Percentiles rank a stretch among this genome's conserved stretches.
Conservation (phyloP, 2,113 vertebrate genomes). For the Neogale vison region DNA sequence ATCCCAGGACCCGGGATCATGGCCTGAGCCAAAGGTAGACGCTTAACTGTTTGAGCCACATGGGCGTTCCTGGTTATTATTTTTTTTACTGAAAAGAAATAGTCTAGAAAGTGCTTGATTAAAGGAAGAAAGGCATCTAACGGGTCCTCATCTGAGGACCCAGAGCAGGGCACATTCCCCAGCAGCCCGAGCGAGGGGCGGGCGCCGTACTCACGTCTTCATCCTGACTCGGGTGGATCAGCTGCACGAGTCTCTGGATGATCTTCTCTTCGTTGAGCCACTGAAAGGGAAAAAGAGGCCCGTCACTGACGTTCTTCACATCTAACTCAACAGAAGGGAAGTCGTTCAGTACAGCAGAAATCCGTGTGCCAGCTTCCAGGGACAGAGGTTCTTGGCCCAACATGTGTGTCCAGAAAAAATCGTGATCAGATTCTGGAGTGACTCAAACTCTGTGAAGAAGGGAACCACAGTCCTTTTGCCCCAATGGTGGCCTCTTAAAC, state of each 20-base stretch:
- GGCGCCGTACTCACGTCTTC: conserved; percentile 91
- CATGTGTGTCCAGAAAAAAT: neutral
- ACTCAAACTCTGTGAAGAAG: no score
- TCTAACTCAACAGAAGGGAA: neutral
- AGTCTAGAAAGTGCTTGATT: neutral
- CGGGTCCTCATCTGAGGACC: neutral
- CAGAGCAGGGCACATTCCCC: rapidly evolving
- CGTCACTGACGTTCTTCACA: neutral
- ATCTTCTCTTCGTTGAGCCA: conserved; percentile 95
- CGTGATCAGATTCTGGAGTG: neutral
- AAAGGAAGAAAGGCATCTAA: neutral
- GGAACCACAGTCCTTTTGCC: rapidly evolving
- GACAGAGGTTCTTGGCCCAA: neutral
- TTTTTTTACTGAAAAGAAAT: neutral
- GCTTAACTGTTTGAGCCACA: no score
- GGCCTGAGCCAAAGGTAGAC: no score
- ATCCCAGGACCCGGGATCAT: no score
- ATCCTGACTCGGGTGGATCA: conserved; percentile 93
- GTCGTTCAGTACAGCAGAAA: neutral
- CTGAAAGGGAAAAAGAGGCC: conserved; percentile 79
- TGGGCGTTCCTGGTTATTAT: neutral
- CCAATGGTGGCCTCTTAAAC: neutral
- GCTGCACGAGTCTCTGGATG: conserved; percentile 93
- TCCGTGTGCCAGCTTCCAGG: rapidly evolving
- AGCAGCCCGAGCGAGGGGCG: no score